Conservation (phyloP, 1,140 invertebrate species). For the Bombus pascuorum region DNA sequence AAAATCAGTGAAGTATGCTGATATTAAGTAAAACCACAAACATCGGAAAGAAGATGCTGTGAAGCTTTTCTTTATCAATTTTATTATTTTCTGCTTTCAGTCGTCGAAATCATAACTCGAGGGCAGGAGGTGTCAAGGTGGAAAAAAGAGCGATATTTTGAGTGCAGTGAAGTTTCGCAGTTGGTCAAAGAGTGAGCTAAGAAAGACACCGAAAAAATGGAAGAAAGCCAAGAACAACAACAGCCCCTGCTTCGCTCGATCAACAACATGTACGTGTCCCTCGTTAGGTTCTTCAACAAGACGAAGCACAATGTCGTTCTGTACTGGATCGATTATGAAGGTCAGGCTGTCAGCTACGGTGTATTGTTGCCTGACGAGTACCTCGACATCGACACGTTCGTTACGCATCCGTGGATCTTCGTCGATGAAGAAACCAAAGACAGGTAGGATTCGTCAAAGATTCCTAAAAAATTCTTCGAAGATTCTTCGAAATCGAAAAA, state of each 20-base stretch:
- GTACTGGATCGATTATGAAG: conserved; percentile 90
- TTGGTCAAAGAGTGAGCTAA: background rate
- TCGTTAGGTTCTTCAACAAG: conserved; percentile 87
- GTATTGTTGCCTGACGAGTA: conserved; percentile 81
- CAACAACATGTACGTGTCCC: conserved; percentile 82
- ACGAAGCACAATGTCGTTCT: conserved; percentile 85
- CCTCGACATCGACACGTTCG: conserved; percentile 88
- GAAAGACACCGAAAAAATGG: conserved; percentile 34
- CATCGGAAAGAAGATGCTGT: too few relatives aligned
- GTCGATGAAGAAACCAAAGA: conserved; percentile 85
- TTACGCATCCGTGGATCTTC: conserved; percentile 89
- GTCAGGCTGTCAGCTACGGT: conserved; percentile 83
- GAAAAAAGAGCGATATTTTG: background rate
- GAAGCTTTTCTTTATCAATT: too few relatives aligned
- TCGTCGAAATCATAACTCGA: conserved; percentile 16
- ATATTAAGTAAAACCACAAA: too few relatives aligned
- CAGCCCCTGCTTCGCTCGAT: conserved; percentile 75
- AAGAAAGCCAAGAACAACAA: conserved; percentile 21
- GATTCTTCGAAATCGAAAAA: too few relatives aligned
- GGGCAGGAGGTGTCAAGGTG: background rate
- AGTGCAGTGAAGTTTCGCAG: background rate
- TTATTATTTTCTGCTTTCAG: conserved; percentile 39
- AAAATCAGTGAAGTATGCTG: background rate
- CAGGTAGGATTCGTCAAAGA: conserved; percentile 69
- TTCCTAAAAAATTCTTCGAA: background rate